Evolutionary conservation across 2,113 vertebrate species (phyloP), one percentile per base, ranked within the genome.

Genomic region (Pleuronectes platessa): DNA sequence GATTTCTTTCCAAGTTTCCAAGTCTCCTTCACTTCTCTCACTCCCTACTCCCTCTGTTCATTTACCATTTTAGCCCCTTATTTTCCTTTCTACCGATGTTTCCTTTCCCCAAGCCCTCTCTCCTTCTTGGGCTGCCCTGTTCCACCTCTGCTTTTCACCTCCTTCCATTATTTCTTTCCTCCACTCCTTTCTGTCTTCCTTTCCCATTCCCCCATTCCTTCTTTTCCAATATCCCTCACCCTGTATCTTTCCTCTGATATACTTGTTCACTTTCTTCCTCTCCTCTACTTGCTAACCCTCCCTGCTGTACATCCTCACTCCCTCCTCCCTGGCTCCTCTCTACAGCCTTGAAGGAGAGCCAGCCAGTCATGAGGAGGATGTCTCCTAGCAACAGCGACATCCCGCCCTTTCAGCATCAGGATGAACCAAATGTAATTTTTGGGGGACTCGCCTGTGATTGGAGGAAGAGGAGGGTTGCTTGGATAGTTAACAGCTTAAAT

Each of bases 301-400:
- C n/a, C n/a, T 40, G 3, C 8, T n/a, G 18, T 35, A 20, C 26
- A 21, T 62, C 20, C 63, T 71, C 27, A 8, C 27, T 63, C 73
- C 69, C 61, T 55, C 65, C 61, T 51, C 26, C 69, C 26, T 70
- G 42, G 1, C 27, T 66, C 59, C 49, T 74, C 63, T 74, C 53
- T 23, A 21, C 9, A 23, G 75, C 62, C 70, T 73, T 67, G 63
- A 78, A 75, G 76, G 47, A 75, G 72, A 58, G 49, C 56, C 61
- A 79, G 66, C 51, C 60, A 75, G 60, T 70, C 26, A 15, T 55
- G 49, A 27, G 79, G 67, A 55, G 66, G 72, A 67, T 75, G 90
- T 89, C 72, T 89, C 87, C 84, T 88, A 90, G 90, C 88, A 91
- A 89, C 88, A 81, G 81, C 31, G 61, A 68, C 69, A 83, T 84